Evolutionary conservation across 2,113 vertebrate species (phyloP).

Genomic region (Chloroceryle aenea): DNA sequence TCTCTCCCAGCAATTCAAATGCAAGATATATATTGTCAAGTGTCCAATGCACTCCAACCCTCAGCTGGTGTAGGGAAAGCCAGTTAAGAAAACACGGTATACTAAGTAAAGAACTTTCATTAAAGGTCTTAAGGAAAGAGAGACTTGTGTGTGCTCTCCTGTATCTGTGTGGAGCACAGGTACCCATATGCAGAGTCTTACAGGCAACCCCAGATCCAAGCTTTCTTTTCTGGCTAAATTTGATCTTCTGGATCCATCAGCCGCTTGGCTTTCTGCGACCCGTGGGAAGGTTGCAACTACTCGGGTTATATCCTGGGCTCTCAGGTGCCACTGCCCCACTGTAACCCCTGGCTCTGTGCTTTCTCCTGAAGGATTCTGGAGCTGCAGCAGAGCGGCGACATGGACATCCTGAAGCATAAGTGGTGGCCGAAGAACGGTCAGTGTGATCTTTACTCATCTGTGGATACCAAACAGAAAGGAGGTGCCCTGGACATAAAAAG

Average conservation of each 20-base stretch:
- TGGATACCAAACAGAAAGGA: constrained; percentile 89
- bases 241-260: neutral
- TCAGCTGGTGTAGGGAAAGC: neutral
- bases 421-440: constrained; percentile 97
- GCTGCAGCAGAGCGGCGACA: constrained; percentile 97
- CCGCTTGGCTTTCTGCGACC: neutral
- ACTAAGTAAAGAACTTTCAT: neutral
- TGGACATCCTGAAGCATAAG: constrained; percentile 96
- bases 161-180: neutral
- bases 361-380: constrained; percentile 89
- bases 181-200: neutral
- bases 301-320: fast-evolving
- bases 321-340: neutral
- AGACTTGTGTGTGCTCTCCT: neutral
- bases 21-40: neutral
- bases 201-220: neutral
- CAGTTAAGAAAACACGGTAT: neutral
- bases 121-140: neutral
- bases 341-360: constrained; percentile 51
- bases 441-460: constrained; percentile 92
- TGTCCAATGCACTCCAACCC: neutral
- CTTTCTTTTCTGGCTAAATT: neutral
- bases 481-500: constrained; percentile 97
- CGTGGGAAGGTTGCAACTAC: neutral
- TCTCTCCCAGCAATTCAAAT: neutral